These are phyloP conservation scores for Motacilla tschutschensis DNA, from an alignment of 2,113 vertebrate genomes.

Conservation along the genomic window DNA sequence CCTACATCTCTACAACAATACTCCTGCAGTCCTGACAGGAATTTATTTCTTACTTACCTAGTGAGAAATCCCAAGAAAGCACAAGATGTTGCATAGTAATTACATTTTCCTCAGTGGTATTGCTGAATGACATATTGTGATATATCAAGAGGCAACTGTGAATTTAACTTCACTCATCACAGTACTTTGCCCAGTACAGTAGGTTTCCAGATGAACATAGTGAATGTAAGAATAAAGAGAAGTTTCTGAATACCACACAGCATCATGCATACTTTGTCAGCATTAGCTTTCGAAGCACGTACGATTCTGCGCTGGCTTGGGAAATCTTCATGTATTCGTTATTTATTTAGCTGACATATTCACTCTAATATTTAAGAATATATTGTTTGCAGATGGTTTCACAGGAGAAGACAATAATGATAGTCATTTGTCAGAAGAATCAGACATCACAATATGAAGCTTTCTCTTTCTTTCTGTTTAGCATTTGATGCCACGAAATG, in stretches of 20 bases:
- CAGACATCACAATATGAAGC: background rate
- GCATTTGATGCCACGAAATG: background rate
- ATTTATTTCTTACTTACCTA: conserved; percentile 45
- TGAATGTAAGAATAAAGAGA: conserved; percentile 2
- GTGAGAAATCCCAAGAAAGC: conserved; percentile 32
- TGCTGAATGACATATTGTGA: conserved; percentile 43
- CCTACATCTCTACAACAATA: background rate
- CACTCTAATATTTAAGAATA: background rate
- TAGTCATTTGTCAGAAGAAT: background rate
- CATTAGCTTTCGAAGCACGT: background rate
- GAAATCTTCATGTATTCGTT: background rate
- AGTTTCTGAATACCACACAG: background rate
- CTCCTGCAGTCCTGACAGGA: conserved; percentile 20
- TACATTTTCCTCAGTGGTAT: conserved; percentile 38
- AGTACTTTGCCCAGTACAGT: background rate
- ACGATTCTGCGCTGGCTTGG: background rate
- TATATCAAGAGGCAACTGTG: conserved; percentile 47
- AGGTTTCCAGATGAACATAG: background rate
- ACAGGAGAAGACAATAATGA: background rate
- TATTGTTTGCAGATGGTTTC: background rate
- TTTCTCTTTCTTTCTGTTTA: background rate
- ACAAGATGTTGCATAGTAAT: conserved; percentile 40
- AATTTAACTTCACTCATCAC: conserved; percentile 31
- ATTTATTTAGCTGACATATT: background rate
- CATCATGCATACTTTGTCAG: background rate